A percentile compares a stretch with the other conserved stretches of the same genome.
Conservation (phyloP, 2,888 invertebrate species). For the Nephrotoma guestfalica region DNA sequence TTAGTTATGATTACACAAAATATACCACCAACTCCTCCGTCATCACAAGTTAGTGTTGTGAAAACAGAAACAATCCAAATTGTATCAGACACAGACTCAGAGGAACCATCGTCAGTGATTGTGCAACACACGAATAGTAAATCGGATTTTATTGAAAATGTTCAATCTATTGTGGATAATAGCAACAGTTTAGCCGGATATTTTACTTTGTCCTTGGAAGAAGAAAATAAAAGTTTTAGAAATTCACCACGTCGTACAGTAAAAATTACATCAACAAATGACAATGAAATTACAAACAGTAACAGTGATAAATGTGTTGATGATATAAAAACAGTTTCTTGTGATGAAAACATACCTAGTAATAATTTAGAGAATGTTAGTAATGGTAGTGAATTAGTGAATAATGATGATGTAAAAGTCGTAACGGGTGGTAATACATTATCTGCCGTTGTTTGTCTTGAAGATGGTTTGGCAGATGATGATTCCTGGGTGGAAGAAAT, state of each 20-base stretch:
- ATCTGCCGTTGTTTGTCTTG: constrained; percentile 57
- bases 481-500: constrained; percentile 87
- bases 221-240: constrained; percentile 13
- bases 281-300: neutral
- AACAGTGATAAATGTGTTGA: constrained; percentile 7
- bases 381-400: constrained; percentile 9
- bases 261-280: constrained; percentile 5
- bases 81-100: constrained; percentile 39
- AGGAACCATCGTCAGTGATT: constrained; percentile 31
- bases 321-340: neutral
- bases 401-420: constrained; percentile 43
- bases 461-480: constrained; percentile 78
- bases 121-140: constrained; percentile 52
- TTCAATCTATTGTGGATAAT: constrained; percentile 11
- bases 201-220: constrained; percentile 32
- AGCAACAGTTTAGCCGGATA: constrained; percentile 28
- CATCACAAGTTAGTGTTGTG: constrained; percentile 53
- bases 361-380: constrained; percentile 7
- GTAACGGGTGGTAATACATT: constrained; percentile 55
- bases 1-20: constrained; percentile 83
- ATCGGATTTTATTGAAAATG: constrained; percentile 28
- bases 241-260: constrained; percentile 9
- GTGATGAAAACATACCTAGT: neutral
- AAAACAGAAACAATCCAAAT: constrained; percentile 61
- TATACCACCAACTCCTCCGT: constrained; percentile 22